These are phyloP conservation scores for Corvus hawaiiensis DNA, from an alignment of 2,113 vertebrate species.

Conservation along the genomic window DNA sequence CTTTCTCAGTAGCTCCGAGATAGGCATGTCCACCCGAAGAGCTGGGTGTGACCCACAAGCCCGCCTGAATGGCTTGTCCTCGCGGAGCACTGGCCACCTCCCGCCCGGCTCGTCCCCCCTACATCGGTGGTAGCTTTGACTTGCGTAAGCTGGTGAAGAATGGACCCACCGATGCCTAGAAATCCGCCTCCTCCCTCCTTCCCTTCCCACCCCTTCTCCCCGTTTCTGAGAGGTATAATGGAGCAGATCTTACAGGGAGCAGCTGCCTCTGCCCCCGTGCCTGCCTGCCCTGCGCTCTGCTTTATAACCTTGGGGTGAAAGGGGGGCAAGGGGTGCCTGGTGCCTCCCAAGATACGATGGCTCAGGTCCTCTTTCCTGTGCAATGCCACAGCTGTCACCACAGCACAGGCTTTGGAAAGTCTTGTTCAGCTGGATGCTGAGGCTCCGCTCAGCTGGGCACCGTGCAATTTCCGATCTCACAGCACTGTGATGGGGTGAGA, in stretches of 20 bases:
- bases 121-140: slow-evolving; percentile 31
- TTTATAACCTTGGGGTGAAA: not conserved
- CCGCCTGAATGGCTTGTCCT: not conserved
- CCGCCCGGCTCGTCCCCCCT: not conserved
- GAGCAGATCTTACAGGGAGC: slow-evolving; percentile 23
- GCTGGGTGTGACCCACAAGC: not conserved
- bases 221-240: slow-evolving; percentile 15
- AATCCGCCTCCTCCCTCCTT: slow-evolving; percentile 29
- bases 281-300: not conserved
- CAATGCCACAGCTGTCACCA: not conserved
- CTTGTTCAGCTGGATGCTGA: fast-evolving
- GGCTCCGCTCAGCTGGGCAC: not conserved
- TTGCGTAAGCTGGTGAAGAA: slow-evolving; percentile 27
- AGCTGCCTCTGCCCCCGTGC: not conserved
- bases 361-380: not conserved
- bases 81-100: not conserved
- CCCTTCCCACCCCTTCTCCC: slow-evolving; percentile 7
- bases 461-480: not conserved
- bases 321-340: not conserved
- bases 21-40: not conserved
- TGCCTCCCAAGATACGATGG: not conserved
- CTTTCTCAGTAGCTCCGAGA: not conserved
- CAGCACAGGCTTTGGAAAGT: not conserved
- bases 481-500: fast-evolving
- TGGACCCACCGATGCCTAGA: slow-evolving; percentile 52